phyloP scores from a whole-genome alignment of 2,888 invertebrate genomes.

The Lissocephala sabroskyi region DNA sequence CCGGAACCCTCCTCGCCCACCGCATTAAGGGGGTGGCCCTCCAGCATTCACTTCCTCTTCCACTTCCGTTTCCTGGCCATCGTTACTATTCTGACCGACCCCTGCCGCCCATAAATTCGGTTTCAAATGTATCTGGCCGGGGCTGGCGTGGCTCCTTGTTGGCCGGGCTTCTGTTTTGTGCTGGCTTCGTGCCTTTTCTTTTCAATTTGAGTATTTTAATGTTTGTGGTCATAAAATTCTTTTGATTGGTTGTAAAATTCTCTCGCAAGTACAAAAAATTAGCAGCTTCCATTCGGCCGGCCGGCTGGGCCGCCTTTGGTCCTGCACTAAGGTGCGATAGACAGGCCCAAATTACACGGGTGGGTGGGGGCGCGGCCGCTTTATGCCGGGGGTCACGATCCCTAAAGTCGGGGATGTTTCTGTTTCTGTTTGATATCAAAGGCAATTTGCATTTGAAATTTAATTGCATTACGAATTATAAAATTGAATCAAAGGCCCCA shows the following conservation, averaged over 20 bases:
- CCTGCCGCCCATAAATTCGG: constrained; percentile 47
- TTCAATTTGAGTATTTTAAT: constrained; percentile 60
- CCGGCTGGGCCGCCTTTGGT: constrained; percentile 38
- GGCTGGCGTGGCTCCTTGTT: constrained; percentile 21
- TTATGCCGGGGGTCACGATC: too few species aligned
- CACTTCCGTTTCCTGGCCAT: constrained; percentile 56
- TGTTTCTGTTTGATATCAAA: constrained; percentile 3
- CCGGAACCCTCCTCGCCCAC: constrained; percentile 8
- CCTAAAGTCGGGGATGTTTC: constrained; percentile 7
- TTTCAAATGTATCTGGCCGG: constrained; percentile 51
- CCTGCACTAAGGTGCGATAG: constrained; percentile 54
- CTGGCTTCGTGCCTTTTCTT: constrained; percentile 33
- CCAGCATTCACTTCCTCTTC: constrained; percentile 7
- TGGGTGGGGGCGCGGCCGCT: too few species aligned
- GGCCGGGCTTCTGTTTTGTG: constrained; percentile 20
- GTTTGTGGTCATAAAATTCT: constrained; percentile 62
- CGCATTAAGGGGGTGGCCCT: background rate
- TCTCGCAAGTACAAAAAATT: constrained; percentile 33
- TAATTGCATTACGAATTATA: constrained; percentile 49
- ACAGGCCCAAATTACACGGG: constrained; percentile 49
- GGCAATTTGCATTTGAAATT: constrained; percentile 42
- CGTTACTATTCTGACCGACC: constrained; percentile 13
- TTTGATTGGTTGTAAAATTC: constrained; percentile 59
- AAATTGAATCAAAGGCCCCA: too few species aligned
- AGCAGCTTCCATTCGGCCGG: constrained; percentile 27